Base-by-base conservation (phyloP, 2,888 invertebrate species). In the Heliconius aoede region DNA sequence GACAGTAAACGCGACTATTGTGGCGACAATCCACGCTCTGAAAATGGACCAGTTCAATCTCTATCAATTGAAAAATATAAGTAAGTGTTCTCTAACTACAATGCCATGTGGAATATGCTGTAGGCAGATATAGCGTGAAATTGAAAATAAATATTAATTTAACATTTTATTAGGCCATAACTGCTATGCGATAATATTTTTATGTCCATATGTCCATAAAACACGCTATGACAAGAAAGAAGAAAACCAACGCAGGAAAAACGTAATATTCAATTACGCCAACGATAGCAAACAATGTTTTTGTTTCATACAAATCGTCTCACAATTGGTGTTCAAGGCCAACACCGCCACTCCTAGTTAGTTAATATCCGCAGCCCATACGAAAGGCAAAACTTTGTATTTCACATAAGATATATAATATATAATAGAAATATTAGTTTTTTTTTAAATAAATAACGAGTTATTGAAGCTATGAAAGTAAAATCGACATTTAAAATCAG, bases 251-350 rank as follows among this genome's bases (percentile, higher is more conserved):
- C 24, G 26, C 0, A 24, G n/a, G 32, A 24, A 13, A 69, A 69
- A 69, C 30, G n/a, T 55, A 55, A 55, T 32, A 32, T 30, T 55
- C 55, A 32, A 30, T 68, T 21, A 55, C 55, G 69, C 30, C 13
- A n/a, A 55, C 11, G 69, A 69, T 30, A 55, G 11, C 69, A 69
- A 30, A 69, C 30, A 32, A 55, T 55, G 51, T 69, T 55, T 69
- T 40, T 72, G 40, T 61, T 58, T 61, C 60, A 26, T 65, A 65
- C 28, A 24, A n/a, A n/a, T n/a, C n/a, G 21, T 26, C 72, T 72
- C 61, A 55, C 32, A 60, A 72, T 72, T 72, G 60, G 18, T 72
- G 40, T 72, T 72, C 72, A 72, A 72, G 72, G 72, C 36, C 72
- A 21, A 11, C 26, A 26, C 24, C 36, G 18, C 58, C 55, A n/a